phyloP scores from a whole-genome alignment of 2,113 vertebrate genomes.

The Arvicanthis niloticus region DNA sequence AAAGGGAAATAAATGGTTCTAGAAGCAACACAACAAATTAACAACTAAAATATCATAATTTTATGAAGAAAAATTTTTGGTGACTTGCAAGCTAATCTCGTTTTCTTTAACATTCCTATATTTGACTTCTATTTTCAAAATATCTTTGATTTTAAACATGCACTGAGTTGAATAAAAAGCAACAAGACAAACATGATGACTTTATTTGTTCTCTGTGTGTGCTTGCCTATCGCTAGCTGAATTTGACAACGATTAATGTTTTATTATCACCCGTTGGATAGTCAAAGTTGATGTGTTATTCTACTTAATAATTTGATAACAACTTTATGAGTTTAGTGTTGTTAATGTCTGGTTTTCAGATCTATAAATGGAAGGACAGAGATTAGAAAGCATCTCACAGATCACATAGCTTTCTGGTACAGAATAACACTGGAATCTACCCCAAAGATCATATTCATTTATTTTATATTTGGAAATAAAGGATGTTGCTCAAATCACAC shows the following conservation, averaged over 20 bases:
- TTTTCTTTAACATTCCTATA: not conserved
- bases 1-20: not conserved
- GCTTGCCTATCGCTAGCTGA: not conserved
- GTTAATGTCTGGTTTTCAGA: not conserved
- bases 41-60: not conserved
- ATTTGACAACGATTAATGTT: not conserved
- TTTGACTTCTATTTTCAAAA: not conserved
- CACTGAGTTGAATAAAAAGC: not conserved
- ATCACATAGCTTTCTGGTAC: not conserved
- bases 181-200: not conserved
- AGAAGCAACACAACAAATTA: not conserved
- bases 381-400: not conserved
- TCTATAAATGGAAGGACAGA: not conserved
- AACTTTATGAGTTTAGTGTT: not conserved
- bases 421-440: not conserved
- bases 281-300: not conserved
- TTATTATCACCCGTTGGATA: not conserved
- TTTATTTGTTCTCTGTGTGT: not conserved
- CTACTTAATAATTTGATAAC: not conserved
- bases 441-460: not conserved
- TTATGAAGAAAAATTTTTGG: not conserved
- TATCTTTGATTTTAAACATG: not conserved
- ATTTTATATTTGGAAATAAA: not conserved
- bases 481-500: not conserved
- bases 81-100: not conserved